Percentiles rank a stretch among this genome's conserved stretches.
Evolutionary conservation across 2,113 vertebrate species (phyloP).

Genomic region (Pachyramphus minor): DNA sequence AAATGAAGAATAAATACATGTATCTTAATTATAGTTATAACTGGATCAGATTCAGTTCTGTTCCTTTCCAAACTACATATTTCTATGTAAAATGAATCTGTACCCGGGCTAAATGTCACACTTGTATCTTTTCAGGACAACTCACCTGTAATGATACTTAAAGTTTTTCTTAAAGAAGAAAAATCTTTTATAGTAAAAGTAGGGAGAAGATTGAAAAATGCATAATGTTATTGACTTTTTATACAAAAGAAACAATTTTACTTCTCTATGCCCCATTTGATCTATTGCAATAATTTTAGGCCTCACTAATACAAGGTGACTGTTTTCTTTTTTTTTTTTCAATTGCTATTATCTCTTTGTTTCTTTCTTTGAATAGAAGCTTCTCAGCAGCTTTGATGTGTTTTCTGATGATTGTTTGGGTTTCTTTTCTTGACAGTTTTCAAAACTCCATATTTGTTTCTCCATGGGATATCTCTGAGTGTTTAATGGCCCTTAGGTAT

Average conservation of each 20-base stretch:
- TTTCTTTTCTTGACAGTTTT: background rate
- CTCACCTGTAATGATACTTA: background rate
- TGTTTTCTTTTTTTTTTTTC: background rate
- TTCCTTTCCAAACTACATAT: background rate
- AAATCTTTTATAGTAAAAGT: background rate
- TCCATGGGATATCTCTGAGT: background rate
- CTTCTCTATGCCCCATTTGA: background rate
- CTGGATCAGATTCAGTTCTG: background rate
- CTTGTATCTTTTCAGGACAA: background rate
- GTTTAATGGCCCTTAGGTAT: background rate
- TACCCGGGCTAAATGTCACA: background rate
- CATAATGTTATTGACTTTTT: background rate
- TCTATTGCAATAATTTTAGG: background rate
- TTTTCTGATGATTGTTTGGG: background rate
- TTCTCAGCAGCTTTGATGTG: background rate
- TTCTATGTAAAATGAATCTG: background rate
- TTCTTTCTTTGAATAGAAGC: background rate
- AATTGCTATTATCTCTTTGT: background rate
- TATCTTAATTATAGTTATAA: background rate
- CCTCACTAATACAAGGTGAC: background rate
- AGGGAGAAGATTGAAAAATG: background rate
- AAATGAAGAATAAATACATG: background rate
- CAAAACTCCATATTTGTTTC: background rate
- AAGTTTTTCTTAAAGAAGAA: background rate
- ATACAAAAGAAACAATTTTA: background rate